These are phyloP conservation scores for Xenopus borealis DNA, from an alignment of 2,113 vertebrate species.

Conservation along the genomic window DNA sequence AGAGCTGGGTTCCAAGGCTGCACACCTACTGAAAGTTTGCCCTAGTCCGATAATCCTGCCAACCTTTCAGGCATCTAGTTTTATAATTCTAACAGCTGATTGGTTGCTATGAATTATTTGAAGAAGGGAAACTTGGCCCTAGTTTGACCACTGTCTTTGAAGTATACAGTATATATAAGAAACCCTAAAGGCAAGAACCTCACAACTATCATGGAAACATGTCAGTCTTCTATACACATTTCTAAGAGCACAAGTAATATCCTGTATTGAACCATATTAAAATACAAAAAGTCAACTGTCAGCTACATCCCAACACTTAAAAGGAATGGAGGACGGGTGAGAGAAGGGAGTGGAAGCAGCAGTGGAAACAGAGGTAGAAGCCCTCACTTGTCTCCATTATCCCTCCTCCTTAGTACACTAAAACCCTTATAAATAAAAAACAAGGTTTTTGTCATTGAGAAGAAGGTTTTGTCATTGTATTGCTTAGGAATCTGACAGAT, in stretches of 20 bases:
- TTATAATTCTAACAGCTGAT: too few relatives aligned
- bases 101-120: too few relatives aligned
- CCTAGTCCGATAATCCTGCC: too few relatives aligned
- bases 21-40: too few relatives aligned
- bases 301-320: constrained; percentile 1
- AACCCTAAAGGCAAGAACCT: background rate
- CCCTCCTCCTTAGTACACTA: background rate
- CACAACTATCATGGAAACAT: background rate
- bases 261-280: background rate
- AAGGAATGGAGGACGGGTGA: background rate
- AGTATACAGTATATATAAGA: constrained; percentile 1
- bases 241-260: background rate
- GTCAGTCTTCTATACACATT: background rate
- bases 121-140: background rate
- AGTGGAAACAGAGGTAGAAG: constrained; percentile 22
- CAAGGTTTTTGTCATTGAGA: too few relatives aligned
- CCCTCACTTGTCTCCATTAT: constrained; percentile 3
- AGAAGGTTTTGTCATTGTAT: background rate
- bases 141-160: background rate
- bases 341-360: background rate
- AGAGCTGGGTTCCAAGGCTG: too few relatives aligned
- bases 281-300: constrained; percentile 8
- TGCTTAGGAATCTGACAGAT: constrained; percentile 8
- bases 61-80: too few relatives aligned
- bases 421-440: constrained; percentile 28